These are phyloP conservation scores for Helogale parvula DNA, from an alignment of 2,113 vertebrate species.

Conservation along the genomic window DNA sequence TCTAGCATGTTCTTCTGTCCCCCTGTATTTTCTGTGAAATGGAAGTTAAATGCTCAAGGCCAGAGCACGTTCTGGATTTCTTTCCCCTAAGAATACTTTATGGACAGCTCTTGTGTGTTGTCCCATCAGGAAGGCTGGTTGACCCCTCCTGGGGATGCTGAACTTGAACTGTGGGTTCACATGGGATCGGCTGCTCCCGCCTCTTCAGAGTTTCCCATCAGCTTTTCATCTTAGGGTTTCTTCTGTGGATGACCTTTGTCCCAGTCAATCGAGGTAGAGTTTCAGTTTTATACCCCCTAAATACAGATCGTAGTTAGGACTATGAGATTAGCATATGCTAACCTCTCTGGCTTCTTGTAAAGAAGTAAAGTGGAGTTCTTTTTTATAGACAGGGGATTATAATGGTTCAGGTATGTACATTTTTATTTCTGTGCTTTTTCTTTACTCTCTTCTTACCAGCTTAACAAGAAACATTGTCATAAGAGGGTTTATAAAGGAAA, in stretches of 20 bases:
- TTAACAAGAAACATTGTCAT: neutral
- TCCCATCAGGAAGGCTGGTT: neutral
- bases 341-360: neutral
- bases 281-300: neutral
- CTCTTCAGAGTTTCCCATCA: neutral
- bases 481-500: constrained; percentile 19
- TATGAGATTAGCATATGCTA: neutral
- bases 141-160: neutral
- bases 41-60: neutral
- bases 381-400: neutral
- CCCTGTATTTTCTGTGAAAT: neutral
- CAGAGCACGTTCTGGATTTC: neutral
- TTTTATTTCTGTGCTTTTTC: constrained; percentile 39
- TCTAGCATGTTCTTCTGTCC: neutral
- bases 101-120: neutral
- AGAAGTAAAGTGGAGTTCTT: neutral
- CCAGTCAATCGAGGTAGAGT: neutral
- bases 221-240: neutral
- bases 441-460: neutral
- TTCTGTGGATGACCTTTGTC: neutral
- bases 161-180: fast-evolving
- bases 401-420: neutral
- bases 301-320: neutral
- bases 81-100: neutral
- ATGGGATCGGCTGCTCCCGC: neutral